Evolutionary conservation across 2,888 invertebrate species (phyloP), one percentile per base, ranked within the genome.

Genomic region (Hofmannophila pseudospretella): DNA sequence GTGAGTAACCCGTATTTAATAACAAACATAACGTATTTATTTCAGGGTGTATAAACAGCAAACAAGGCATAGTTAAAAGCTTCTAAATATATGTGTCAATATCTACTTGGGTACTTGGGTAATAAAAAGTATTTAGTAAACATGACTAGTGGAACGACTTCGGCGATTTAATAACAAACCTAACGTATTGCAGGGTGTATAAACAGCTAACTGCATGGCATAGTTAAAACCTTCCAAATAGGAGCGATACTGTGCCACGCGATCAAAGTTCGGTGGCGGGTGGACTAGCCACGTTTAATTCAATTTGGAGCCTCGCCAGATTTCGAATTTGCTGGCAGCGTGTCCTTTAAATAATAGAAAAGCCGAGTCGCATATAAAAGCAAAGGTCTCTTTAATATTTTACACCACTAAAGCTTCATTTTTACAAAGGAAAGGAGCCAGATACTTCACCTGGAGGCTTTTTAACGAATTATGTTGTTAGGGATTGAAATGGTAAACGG

Each of bases 251-350:
- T 73, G 60, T 58, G 68, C 63, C 56, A 47, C 54, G 53, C 61
- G 69, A 74, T 75, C 75, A 72, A 76, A 76, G 68, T 71, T 69
- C 69, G 49, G 55, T 56, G 51, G 46, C 63, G 65, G 65, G 62
- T 67, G 54, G 61, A 59, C 64, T 66, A 58, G 63, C 60, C 67
- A 54, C 74, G 71, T 78, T 82, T 79, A 77, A 84, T 80, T 84
- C 81, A 79, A 81, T 84, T 82, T 82, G 82, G 82, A 75, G 47
- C 51, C 45, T 54, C 54, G 81, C 82, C 82, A 84, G 79, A 77
- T 77, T 77, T 67, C 60, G 69, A 75, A 78, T 78, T 76, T 69
- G 76, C 75, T 74, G 68, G 68, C 67, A 60, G 61, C 69, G 57
- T 71, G 74, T 76, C 75, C 72, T 67, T 72, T 77, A 78, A 80